Percentiles rank a stretch among this genome's conserved stretches.
These are phyloP conservation scores for Cheilinus undulatus DNA, from an alignment of 2,113 vertebrate genomes.

Conservation along the genomic window DNA sequence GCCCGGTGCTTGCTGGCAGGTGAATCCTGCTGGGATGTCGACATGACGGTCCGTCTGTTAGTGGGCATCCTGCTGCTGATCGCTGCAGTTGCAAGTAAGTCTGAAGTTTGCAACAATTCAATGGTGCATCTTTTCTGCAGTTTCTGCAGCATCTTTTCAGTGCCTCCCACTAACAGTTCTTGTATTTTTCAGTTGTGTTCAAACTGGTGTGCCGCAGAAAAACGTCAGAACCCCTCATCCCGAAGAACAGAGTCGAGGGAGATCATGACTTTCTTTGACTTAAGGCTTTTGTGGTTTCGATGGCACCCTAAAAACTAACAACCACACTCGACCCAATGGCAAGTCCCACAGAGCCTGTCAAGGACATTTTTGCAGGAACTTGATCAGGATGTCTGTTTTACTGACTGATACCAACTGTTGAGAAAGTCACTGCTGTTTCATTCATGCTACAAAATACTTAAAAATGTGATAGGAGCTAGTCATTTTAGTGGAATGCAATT, in stretches of 20 bases:
- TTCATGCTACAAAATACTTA: too few species aligned
- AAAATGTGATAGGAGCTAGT: too few species aligned
- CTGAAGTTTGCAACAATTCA: accelerated
- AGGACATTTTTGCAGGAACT: too few species aligned
- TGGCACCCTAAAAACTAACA: background rate
- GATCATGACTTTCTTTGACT: background rate
- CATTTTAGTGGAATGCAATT: too few species aligned
- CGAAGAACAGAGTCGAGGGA: background rate
- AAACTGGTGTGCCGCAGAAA: conserved; percentile 77
- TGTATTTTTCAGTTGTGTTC: conserved; percentile 77
- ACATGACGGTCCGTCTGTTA: conserved; percentile 86
- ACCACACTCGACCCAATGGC: background rate
- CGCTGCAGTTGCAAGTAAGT: conserved; percentile 81
- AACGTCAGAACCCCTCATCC: conserved; percentile 4
- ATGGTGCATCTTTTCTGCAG: too few species aligned
- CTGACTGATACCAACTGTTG: too few species aligned
- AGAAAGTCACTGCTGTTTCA: too few species aligned
- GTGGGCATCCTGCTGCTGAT: conserved; percentile 86
- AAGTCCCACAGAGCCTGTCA: background rate
- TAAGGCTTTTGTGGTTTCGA: background rate
- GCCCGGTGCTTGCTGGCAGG: conserved; percentile 85
- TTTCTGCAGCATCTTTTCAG: too few species aligned
- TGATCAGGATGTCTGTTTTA: too few species aligned
- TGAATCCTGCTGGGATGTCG: conserved; percentile 84
- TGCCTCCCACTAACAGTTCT: background rate